Percentiles rank a stretch among this genome's conserved stretches.
phyloP scores from a whole-genome alignment of 2,888 invertebrate species.

The Rutpela maculata region DNA sequence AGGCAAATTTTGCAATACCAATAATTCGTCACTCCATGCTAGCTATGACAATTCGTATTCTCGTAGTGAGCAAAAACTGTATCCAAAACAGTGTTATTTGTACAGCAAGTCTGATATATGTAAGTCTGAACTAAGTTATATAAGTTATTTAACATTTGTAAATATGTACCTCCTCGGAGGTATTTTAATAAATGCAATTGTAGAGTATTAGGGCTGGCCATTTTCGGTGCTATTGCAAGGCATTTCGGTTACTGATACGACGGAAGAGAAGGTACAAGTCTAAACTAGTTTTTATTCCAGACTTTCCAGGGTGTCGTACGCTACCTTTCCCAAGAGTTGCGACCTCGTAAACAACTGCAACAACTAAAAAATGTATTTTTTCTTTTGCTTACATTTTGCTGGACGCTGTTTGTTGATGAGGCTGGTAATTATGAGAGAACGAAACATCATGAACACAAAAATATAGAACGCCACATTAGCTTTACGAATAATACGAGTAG shows the following conservation, averaged over 20 bases:
- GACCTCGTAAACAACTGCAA: too few species aligned
- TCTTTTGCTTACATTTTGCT: too few species aligned
- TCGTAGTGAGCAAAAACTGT: slow-evolving; percentile 59
- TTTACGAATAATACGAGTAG: too few species aligned
- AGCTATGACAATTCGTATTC: slow-evolving; percentile 60
- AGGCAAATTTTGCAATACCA: slow-evolving; percentile 55
- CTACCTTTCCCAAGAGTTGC: too few species aligned
- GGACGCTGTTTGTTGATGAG: too few species aligned
- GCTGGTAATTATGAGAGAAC: neutral
- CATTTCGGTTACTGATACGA: neutral
- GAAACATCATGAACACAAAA: neutral
- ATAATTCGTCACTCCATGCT: slow-evolving; percentile 53
- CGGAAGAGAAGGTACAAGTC: neutral
- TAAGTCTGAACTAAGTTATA: slow-evolving; percentile 72
- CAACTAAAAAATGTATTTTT: too few species aligned
- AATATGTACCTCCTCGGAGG: slow-evolving; percentile 66
- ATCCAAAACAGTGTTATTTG: slow-evolving; percentile 59
- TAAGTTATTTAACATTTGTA: slow-evolving; percentile 70
- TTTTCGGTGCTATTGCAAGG: slow-evolving; percentile 9
- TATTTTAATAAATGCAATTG: slow-evolving; percentile 64
- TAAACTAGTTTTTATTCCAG: neutral
- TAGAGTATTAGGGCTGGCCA: slow-evolving; percentile 25
- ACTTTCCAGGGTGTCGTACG: too few species aligned
- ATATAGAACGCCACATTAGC: too few species aligned
- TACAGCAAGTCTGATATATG: slow-evolving; percentile 72